These are phyloP conservation scores for Cyclina sinensis DNA, from an alignment of 1,140 invertebrate genomes.

Conservation along the genomic window DNA sequence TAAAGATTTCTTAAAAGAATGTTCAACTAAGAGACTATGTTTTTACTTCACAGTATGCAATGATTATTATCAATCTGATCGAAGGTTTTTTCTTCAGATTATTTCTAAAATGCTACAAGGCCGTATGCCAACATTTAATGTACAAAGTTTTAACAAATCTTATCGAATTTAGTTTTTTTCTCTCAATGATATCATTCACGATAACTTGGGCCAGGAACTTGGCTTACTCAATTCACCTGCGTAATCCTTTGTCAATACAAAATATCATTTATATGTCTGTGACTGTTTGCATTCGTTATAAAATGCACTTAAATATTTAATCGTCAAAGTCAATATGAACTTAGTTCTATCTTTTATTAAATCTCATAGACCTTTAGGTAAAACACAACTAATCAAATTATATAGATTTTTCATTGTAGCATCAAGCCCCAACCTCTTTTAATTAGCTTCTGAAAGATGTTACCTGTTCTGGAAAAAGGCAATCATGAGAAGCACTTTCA, in stretches of 20 bases:
- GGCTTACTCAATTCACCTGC: not conserved
- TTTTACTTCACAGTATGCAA: not conserved
- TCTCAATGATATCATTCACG: not conserved
- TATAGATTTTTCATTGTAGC: no score
- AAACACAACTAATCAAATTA: no score
- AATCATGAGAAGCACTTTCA: no score
- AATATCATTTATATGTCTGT: not conserved
- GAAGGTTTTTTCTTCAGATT: not conserved
- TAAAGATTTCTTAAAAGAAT: no score
- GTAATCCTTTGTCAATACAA: constrained; percentile 11
- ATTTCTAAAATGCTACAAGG: constrained; percentile 12
- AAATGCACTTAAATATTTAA: constrained; percentile 14
- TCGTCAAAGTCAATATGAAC: not conserved
- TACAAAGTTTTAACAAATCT: not conserved
- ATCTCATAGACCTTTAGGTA: no score
- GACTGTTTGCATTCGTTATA: constrained; percentile 2
- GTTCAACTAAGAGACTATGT: no score
- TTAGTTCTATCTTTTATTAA: not conserved
- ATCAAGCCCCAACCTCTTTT: no score
- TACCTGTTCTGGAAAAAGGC: no score
- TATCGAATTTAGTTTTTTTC: not conserved
- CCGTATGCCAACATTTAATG: not conserved
- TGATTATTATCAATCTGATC: not conserved
- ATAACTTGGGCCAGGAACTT: not conserved
- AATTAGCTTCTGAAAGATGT: no score